phyloP scores from a whole-genome alignment of 2,797 vertebrate species.

The Tokudaia muenninki region DNA sequence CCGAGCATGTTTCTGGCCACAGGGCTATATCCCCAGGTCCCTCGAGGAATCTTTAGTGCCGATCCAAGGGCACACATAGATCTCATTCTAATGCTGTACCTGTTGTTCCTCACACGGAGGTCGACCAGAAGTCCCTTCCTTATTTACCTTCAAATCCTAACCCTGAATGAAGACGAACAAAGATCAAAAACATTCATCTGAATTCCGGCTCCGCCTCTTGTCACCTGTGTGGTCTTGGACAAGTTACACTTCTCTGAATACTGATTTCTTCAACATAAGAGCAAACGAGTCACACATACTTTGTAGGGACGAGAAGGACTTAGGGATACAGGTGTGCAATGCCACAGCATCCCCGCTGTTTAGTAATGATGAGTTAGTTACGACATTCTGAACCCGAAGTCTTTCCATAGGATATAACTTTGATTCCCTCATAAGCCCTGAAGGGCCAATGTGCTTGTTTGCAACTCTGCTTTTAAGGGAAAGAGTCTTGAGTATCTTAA shows the following conservation, averaged over 20 bases:
- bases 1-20: background rate
- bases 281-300: background rate
- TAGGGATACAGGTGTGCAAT: background rate
- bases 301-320: background rate
- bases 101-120: background rate
- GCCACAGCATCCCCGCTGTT: background rate
- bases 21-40: too few species aligned
- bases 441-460: background rate
- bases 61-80: background rate
- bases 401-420: background rate
- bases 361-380: background rate
- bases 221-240: background rate
- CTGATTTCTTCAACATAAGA: background rate
- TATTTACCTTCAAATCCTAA: background rate
- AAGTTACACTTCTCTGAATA: conserved; percentile 21
- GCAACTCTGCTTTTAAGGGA: background rate
- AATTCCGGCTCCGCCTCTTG: background rate
- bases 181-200: background rate
- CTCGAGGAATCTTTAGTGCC: background rate
- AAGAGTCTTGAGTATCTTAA: background rate
- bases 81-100: background rate
- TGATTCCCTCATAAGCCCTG: background rate
- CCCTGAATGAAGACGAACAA: background rate
- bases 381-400: background rate
- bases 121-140: background rate